phyloP scores from a whole-genome alignment of 2,797 vertebrate genomes.

The Neopelma chrysocephalum region DNA sequence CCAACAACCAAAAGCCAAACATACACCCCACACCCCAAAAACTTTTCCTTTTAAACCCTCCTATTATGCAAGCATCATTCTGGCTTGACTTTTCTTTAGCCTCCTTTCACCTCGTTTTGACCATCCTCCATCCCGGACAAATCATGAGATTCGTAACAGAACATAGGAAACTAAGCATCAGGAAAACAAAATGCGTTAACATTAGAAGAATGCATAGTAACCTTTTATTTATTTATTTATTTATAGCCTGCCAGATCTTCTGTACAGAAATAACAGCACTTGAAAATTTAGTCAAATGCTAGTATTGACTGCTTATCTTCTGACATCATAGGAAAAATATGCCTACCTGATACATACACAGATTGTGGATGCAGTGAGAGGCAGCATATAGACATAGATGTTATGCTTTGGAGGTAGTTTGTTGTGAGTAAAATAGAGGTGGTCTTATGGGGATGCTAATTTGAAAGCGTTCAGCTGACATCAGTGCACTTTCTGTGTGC shows the following conservation, averaged over 20 bases:
- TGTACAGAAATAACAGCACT: background rate
- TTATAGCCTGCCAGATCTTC: background rate
- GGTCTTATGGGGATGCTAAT: background rate
- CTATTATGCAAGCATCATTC: background rate
- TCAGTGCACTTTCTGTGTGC: background rate
- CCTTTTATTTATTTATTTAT: background rate
- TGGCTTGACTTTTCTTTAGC: background rate
- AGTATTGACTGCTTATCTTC: background rate
- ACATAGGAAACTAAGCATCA: background rate
- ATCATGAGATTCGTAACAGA: background rate
- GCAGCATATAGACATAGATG: rapidly evolving
- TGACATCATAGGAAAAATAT: background rate
- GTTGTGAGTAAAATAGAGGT: background rate
- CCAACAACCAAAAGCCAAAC: background rate
- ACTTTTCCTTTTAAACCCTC: background rate
- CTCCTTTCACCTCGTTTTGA: background rate
- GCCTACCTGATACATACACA: background rate
- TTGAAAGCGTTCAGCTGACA: background rate
- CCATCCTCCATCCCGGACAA: background rate
- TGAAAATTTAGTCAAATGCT: background rate
- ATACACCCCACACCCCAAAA: background rate
- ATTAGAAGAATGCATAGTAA: background rate
- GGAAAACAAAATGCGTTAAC: background rate
- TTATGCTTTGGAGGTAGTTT: background rate
- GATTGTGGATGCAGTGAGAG: background rate